Base-by-base conservation (phyloP, 2,797 vertebrate genomes). In the Spizella passerina region DNA sequence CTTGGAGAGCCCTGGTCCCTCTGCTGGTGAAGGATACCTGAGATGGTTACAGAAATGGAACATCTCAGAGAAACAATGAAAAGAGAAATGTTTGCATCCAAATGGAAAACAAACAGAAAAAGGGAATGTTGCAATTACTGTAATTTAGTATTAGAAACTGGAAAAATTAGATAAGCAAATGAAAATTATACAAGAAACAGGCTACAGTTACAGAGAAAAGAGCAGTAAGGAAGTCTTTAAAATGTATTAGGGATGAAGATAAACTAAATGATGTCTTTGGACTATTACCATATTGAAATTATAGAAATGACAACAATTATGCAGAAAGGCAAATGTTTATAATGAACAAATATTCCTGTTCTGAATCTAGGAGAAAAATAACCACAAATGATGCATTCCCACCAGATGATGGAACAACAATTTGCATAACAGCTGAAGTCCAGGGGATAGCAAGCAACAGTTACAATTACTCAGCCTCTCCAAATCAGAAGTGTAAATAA, bases 291-390 rank as follows among this genome's bases (percentile, higher is more conserved):
- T 93, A 75, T 78, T 82, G 65, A 93, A 95, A 96, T 94, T 85
- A 71, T 34, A 91, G 72, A 87, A 92, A 88, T 64, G 22, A 47
- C 8, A 89, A 83, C 76, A 91, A 91, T 93, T 96, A 92, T 65
- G 61, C 84, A 92, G 82, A 92, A 93, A 78, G 24, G 79, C 41
- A 83, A 94, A 92, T 91, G 39, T 78, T 95, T 92, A 83, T 87
- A 85, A 92, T 91, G 38, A 96, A 70, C 50, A 86, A 92, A 73
- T 92, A 81, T 47, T 85, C 60, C 71, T 91, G 72, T 68, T 82
- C 84, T 65, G 89, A 64, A 91, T 80, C 57, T 75, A 82, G 61
- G 49, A 91, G 82, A 86, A 78, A 89, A 94, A 64, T 49, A 87
- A 71, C 27, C 34, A 71, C 53, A 89, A 93, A 82, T 91, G 11